Evolutionary conservation across 1,140 invertebrate genomes (phyloP).

Genomic region (Macrobrachium rosenbergii): DNA sequence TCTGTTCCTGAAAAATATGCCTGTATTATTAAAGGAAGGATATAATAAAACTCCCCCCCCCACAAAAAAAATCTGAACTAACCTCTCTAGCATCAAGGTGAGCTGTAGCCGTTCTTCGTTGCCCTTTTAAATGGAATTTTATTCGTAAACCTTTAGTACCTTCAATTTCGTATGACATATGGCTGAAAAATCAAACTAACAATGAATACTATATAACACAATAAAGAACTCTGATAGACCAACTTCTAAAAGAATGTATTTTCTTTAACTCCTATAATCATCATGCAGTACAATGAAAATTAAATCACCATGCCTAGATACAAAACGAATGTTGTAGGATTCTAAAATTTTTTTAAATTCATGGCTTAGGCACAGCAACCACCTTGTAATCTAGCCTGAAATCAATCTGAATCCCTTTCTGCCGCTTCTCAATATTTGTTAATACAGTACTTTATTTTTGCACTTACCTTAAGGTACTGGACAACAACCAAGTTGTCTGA

Average conservation of each 20-base stretch:
- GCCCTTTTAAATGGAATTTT: constrained; percentile 90
- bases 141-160: constrained; percentile 85
- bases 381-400: too few relatives aligned
- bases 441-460: too few relatives aligned
- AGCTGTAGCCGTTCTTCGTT: constrained; percentile 83
- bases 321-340: too few relatives aligned
- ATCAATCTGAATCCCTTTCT: too few relatives aligned
- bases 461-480: too few relatives aligned
- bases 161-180: constrained; percentile 80
- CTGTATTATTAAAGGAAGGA: background rate
- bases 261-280: background rate
- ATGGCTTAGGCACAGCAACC: too few relatives aligned
- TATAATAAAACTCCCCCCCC: constrained; percentile 34
- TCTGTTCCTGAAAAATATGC: background rate
- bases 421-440: too few relatives aligned
- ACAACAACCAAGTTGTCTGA: too few relatives aligned
- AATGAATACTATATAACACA: constrained; percentile 24
- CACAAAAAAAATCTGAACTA: constrained; percentile 67
- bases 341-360: too few relatives aligned
- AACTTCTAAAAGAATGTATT: background rate
- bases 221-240: too few relatives aligned
- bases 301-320: too few relatives aligned
- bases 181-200: constrained; percentile 75
- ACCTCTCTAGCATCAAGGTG: constrained; percentile 89
- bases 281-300: too few relatives aligned